These are phyloP conservation scores for Alethe diademata DNA, from an alignment of 2,113 vertebrate genomes.

Conservation along the genomic window DNA sequence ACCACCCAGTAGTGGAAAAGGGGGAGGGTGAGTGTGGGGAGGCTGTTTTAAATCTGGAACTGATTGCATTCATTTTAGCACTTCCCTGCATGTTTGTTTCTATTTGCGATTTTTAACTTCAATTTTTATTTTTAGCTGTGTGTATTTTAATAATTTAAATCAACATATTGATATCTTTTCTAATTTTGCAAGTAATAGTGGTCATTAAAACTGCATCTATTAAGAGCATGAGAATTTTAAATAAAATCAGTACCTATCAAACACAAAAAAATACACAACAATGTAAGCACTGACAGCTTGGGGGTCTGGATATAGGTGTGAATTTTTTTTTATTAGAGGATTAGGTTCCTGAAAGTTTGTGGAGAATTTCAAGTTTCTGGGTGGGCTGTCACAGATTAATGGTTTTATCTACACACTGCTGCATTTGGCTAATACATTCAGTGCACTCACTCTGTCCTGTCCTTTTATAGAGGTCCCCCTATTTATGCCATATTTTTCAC, in stretches of 20 bases:
- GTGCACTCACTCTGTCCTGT: background rate
- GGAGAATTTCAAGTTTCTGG: conserved; percentile 1
- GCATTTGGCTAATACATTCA: background rate
- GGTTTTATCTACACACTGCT: background rate
- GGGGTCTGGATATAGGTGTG: background rate
- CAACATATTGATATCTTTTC: background rate
- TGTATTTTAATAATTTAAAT: background rate
- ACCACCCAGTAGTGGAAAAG: conserved; percentile 49
- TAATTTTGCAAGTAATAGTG: background rate
- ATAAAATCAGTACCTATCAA: background rate
- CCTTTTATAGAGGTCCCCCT: conserved; percentile 44
- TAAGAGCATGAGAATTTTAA: background rate
- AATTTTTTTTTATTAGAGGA: background rate
- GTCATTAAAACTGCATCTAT: background rate
- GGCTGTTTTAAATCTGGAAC: conserved; percentile 37
- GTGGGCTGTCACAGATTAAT: conserved; percentile 12
- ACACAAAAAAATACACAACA: background rate
- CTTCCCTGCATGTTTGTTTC: background rate
- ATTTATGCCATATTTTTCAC: background rate
- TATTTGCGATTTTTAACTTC: background rate
- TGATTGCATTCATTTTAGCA: conserved; percentile 16
- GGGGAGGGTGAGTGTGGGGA: background rate
- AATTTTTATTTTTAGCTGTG: conserved; percentile 41
- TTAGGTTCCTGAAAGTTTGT: background rate
- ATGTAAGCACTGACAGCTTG: background rate